These are phyloP conservation scores for Hirtodrosophila confusa DNA, from an alignment of 2,888 invertebrate species.

Conservation along the genomic window DNA sequence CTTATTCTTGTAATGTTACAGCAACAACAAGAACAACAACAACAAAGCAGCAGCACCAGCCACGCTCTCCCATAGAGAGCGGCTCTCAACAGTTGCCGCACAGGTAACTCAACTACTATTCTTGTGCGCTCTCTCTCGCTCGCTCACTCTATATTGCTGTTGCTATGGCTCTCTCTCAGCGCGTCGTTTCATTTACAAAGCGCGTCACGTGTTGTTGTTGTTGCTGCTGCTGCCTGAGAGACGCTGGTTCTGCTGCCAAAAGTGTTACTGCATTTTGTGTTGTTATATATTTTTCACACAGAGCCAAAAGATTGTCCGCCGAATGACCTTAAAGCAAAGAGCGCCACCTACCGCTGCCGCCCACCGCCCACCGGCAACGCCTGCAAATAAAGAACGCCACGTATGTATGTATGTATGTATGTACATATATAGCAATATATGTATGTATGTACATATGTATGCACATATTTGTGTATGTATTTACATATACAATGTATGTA, in stretches of 20 bases:
- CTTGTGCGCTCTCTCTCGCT: neutral
- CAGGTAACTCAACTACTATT: conserved; percentile 28
- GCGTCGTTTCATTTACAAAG: conserved; percentile 25
- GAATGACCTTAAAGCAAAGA: conserved; percentile 68
- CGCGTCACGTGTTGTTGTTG: conserved; percentile 66
- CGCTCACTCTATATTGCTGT: conserved; percentile 2
- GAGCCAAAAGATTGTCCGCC: conserved; percentile 60
- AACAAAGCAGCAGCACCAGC: conserved; percentile 1
- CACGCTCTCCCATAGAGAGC: conserved; percentile 31
- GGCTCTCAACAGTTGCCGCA: conserved; percentile 22
- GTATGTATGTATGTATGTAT: conserved; percentile 7
- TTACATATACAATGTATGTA: neutral
- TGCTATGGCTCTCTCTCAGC: conserved; percentile 15
- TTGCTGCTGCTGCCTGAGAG: conserved; percentile 19
- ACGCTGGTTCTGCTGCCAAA: conserved; percentile 41
- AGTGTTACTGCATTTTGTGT: conserved; percentile 24
- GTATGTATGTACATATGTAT: conserved; percentile 1
- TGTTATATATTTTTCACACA: conserved; percentile 11
- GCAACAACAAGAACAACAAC: conserved; percentile 29
- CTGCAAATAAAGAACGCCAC: conserved; percentile 35
- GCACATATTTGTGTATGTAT: conserved; percentile 1
- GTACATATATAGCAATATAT: no score
- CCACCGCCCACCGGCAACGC: conserved; percentile 22
- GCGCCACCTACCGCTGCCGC: conserved; percentile 10
- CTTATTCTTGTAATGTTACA: conserved; percentile 66